Evolutionary conservation across 2,113 vertebrate species (phyloP).

Genomic region (Nothoprocta pentlandii): DNA sequence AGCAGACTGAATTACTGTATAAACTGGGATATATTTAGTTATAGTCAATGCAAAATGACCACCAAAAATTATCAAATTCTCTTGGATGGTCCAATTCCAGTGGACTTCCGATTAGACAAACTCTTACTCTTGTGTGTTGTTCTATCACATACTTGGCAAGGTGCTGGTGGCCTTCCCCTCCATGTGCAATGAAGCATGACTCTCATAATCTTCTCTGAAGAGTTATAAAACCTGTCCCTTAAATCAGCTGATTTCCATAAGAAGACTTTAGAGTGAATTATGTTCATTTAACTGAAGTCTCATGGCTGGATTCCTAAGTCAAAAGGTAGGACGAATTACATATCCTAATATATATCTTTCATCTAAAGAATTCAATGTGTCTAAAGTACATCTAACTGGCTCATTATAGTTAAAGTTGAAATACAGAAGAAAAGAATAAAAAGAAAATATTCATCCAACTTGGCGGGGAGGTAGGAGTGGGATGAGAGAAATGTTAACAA

Average conservation of each 20-base stretch:
- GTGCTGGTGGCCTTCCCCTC: not conserved
- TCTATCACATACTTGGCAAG: not conserved
- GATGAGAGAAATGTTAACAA: not conserved
- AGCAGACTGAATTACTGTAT: not conserved
- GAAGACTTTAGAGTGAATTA: not conserved
- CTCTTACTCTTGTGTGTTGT: not conserved
- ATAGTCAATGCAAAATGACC: not conserved
- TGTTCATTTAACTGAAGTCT: not conserved
- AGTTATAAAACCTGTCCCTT: not conserved
- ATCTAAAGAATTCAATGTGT: not conserved
- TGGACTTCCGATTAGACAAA: not conserved
- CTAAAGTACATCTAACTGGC: not conserved
- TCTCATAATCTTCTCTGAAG: not conserved
- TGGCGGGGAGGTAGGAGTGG: no score
- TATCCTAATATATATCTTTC: not conserved
- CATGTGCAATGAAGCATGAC: not conserved
- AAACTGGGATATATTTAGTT: not conserved
- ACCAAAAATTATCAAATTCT: not conserved
- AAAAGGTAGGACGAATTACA: not conserved
- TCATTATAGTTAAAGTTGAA: not conserved
- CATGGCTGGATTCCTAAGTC: rapidly evolving
- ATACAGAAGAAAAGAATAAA: not conserved
- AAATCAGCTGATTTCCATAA: not conserved
- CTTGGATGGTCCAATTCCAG: not conserved
- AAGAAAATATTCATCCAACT: not conserved